Evolutionary conservation across 2,113 vertebrate genomes (phyloP), one percentile per base, ranked within the genome.

Genomic region (Mus pahari): DNA sequence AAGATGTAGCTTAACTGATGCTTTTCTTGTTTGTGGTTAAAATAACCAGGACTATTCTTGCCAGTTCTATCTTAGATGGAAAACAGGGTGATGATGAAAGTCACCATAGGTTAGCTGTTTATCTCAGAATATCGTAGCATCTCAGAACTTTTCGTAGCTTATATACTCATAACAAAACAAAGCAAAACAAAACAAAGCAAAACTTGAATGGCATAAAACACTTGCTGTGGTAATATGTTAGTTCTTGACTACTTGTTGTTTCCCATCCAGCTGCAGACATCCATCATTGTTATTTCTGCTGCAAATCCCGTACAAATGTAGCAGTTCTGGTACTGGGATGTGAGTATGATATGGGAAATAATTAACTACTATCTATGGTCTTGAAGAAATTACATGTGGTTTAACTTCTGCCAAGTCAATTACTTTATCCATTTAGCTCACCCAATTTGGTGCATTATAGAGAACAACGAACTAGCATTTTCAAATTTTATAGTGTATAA

Each of bases 331-430:
- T 73, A 17, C 8, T n/a, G 2, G 53, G 86, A 93, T 79, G 73
- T 74, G 70, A 88, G 84, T 91, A 90, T 87, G 48, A 39, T 90
- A 39, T 50, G 62, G 20, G 94, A 92, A 96, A 95, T 92, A 94
- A 88, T 95, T 60, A 93, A 89, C 87, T 86, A 88, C 42, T 55
- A 39, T 82, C 17, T 94, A 50, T 79, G 45, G 96, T 91, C 71
- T 82, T 92, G n/a, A 96, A 94, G 75, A 94, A 95, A 94, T 89
- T 88, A 86, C 26, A 94, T 70, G n/a, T n/a, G 60, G 58, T 55
- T 92, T 90, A 68, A 91, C 96, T 91, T 95, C 42, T 96, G 77
- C 77, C 66, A 92, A 94, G 86, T 91, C 74, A 86, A 95, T 96
- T 91, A 95, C 90, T 95, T 96, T 83, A n/a, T 22, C 68, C 71